Evolutionary conservation across 2,113 vertebrate genomes (phyloP), one percentile per base, ranked within the genome.

Genomic region (Holacanthus passer): DNA sequence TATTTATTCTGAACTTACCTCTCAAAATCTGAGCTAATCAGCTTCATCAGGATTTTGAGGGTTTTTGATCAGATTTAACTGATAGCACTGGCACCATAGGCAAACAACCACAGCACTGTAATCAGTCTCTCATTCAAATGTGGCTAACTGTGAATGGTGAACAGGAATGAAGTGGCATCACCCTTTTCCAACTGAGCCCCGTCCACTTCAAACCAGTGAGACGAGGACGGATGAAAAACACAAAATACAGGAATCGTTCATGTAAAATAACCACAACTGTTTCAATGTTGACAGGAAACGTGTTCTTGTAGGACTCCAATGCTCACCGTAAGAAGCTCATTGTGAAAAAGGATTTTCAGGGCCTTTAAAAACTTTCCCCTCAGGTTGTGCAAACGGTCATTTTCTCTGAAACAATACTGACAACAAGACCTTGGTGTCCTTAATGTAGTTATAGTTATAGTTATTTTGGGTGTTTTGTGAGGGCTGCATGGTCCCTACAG

Each of bases 61-160:
- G 22, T 19, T n/a, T 68, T 50, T 48, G 22, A 58, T 50, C 22
- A 29, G 32, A 63, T 48, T 35, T 37, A 16, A 67, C 52, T 20
- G 29, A 58, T 19, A 37, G 7, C 16, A 22, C 63, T 35, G 27
- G 22, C 27, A 35, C 58, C 53, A 45, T 71, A 74, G n/a, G 7
- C 48, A 10, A 53, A 24, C 50, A n/a, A 24, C 50, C 10, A 2
- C 47, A 48, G 9, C 41, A 17, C 43, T 45, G 43, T 17, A 45
- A 45, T 45, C 11, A 43, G 11, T 11, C 41, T 58, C 58, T 65
- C 60, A 43, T 43, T 66, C 19, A 31, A 76, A 76, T 56, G 37
- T 56, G n/a, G 27, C 48, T 45, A 5, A 45, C 43, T 45, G 41
- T n/a, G n/a, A n/a, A n/a, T n/a, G n/a, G n/a, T n/a, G n/a, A n/a